Base-by-base conservation (phyloP, 1,140 invertebrate species). In the Stratiolaelaps scimitus region DNA sequence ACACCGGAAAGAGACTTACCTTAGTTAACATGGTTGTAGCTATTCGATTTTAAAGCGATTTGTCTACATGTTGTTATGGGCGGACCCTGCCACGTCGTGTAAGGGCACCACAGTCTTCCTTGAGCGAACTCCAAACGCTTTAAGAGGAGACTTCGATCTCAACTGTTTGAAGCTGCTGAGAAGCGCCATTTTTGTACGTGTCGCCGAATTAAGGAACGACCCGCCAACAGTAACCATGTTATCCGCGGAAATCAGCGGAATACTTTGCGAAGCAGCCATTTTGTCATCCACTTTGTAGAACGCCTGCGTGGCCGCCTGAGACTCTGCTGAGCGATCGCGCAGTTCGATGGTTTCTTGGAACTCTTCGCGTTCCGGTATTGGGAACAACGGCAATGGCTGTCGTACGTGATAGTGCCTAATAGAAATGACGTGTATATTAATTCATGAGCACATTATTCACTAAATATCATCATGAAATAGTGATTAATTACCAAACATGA, bases 101-200 rank as follows among this genome's bases (percentile, higher is more conserved):
- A 60, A 26, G 1, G 53, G 53, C 34, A 34, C 53, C 53, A 60
- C 53, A 23, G 53, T 60, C 23, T 60, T 60, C 53, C 53, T 15
- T 26, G 53, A 60, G 23, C 53, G 53, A 26, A 60, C 20, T 26
- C 53, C 53, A 26, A 60, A 60, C 17, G 53, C 53, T 60, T 60
- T 60, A 26, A 60, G 34, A 60, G 53, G 53, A 29, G 53, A 60
- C 20, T 60, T 60, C 13, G 53, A 60, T n/a, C 53, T 26, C 13
- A 60, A 23, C 23, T 60, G 53, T 26, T 60, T 60, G 23, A 60
- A 60, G 26, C 53, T 60, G 53, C 53, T 60, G 2, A 60, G 17
- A 23, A 60, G 53, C 10, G 53, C 53, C 53, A 60, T 60, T 60
- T 60, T 60, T 34, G 53, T 60, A 26, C 53, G 53, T 17, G 53